Base-by-base conservation (phyloP, 2,888 invertebrate genomes). In the Anarsia innoxiella region DNA sequence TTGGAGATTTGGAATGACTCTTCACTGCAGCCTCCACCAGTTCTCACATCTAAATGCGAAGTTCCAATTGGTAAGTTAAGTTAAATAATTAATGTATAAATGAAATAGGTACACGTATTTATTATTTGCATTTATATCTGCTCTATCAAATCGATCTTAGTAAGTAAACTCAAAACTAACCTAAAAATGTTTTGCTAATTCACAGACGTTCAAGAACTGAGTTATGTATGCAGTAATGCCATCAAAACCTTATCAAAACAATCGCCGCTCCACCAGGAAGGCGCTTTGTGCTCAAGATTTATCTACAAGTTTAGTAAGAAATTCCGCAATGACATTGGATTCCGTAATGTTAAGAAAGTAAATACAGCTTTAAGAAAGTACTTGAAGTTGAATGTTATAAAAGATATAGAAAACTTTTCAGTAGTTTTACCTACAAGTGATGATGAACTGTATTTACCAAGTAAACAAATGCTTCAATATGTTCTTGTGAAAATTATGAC, bases 221-320 rank as follows among this genome's bases (percentile, higher is more conserved):
- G 48, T 41, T 57, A 69, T 41, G 48, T 49, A 23, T 67, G 66
- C 34, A 66, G 56, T 11, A 72, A 62, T 39, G 66, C 75, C 2
- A 46, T 61, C 8, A 63, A 59, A 39, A 56, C 76, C 23, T 47
- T 84, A 41, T 59, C 70, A 6, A 76, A 75, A 25, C 86, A 87
- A 47, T 73, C 78, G 5, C 71, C 83, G n/a, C 56, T 88, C 3
- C 82, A 87, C 38, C 66, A 66, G 32, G 88, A 88, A 64, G 82
- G 86, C 45, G 86, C 88, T 2, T 50, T 88, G 40, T 59, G 88
- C 1, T 87, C 87, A 30, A 75, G 88, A 48, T 69, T 88, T 49
- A 57, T 88, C 14, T 89, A 89, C 48, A 86, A 88, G 49, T 87
- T 84, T 67, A 87, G 88, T 46, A 83, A 76, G 40, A 88, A 88